phyloP scores from a whole-genome alignment of 2,888 invertebrate species.

The Mechanitis mazaeus region DNA sequence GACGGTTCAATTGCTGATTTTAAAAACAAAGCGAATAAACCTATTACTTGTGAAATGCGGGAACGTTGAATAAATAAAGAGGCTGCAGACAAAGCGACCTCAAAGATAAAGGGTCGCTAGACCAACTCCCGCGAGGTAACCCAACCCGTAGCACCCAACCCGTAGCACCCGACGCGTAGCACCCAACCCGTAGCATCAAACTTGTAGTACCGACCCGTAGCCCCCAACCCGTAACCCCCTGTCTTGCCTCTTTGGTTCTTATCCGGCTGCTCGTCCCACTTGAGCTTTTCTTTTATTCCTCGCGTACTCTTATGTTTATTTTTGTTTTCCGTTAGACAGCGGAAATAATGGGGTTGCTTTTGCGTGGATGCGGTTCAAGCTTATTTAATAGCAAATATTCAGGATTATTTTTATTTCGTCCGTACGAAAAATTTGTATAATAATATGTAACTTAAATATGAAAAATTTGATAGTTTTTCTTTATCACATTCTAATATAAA shows the following conservation, averaged over 20 bases:
- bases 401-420: too few relatives aligned
- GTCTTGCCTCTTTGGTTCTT: slow-evolving; percentile 37
- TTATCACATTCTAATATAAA: too few relatives aligned
- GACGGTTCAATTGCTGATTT: not conserved
- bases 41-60: slow-evolving; percentile 31
- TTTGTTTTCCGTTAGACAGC: slow-evolving; percentile 72
- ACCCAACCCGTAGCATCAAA: not conserved
- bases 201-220: not conserved
- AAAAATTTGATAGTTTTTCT: too few relatives aligned
- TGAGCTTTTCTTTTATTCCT: slow-evolving; percentile 71
- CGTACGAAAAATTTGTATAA: too few relatives aligned
- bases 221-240: slow-evolving; percentile 23
- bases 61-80: slow-evolving; percentile 58
- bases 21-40: slow-evolving; percentile 40
- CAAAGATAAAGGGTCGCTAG: slow-evolving; percentile 46
- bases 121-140: slow-evolving; percentile 41
- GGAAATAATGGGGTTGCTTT: slow-evolving; percentile 66
- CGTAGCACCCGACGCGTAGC: slow-evolving; percentile 20
- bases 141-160: slow-evolving; percentile 29
- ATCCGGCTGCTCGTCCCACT: slow-evolving; percentile 70
- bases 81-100: slow-evolving; percentile 62
- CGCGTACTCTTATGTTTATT: slow-evolving; percentile 71
- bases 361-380: slow-evolving; percentile 41
- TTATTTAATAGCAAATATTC: slow-evolving; percentile 7
- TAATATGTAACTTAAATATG: too few relatives aligned